Conservation (phyloP, 2,797 vertebrate species). For the Gymnothorax javanicus region DNA sequence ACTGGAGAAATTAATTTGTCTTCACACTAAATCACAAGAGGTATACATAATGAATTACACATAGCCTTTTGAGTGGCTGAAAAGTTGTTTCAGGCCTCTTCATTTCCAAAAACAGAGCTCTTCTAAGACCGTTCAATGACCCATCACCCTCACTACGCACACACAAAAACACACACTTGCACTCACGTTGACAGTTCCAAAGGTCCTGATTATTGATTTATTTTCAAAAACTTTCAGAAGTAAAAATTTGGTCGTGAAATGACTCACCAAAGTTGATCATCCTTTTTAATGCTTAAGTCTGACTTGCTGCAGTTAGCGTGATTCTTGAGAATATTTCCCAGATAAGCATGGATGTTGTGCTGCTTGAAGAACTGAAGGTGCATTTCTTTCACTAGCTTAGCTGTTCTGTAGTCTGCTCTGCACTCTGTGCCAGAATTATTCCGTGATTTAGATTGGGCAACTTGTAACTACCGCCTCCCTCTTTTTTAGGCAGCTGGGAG, state of each 20-base stretch:
- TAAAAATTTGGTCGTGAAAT: constrained; percentile 9
- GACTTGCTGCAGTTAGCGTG: constrained; percentile 16
- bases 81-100: not conserved
- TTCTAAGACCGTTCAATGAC: not conserved
- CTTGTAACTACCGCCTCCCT: constrained; percentile 71
- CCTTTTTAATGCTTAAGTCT: constrained; percentile 21
- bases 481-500: constrained; percentile 65
- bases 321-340: constrained; percentile 31
- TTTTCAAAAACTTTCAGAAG: not conserved
- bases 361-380: constrained; percentile 43
- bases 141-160: not conserved
- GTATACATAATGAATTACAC: not conserved
- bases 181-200: not conserved
- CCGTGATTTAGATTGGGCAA: constrained; percentile 70
- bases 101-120: no score
- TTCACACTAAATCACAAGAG: not conserved
- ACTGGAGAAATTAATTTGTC: not conserved
- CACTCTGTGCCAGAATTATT: constrained; percentile 35
- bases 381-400: constrained; percentile 37
- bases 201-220: not conserved
- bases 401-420: constrained; percentile 26
- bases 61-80: not conserved
- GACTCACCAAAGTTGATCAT: constrained; percentile 56
- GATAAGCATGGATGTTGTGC: constrained; percentile 16
- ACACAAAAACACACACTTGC: not conserved